Evolutionary conservation across 2,888 invertebrate genomes (phyloP).

Genomic region (Malacosoma neustria): DNA sequence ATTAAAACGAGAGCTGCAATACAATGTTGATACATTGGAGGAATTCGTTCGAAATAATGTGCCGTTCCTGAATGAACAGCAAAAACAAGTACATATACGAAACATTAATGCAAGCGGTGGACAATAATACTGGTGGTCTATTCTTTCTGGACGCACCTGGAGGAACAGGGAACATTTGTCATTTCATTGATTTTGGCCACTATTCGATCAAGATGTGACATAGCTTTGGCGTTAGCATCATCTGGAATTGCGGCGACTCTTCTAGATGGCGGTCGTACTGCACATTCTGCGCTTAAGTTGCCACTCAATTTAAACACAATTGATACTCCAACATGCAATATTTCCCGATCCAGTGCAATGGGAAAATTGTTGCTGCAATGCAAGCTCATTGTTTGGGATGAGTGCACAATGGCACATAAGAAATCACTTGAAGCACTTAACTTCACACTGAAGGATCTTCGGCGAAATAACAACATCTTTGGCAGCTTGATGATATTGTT

Average conservation of each 20-base stretch:
- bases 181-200: constrained; percentile 1
- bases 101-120: constrained; percentile 15
- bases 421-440: constrained; percentile 9
- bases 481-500: constrained; percentile 12
- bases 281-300: neutral
- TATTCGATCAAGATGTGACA: neutral
- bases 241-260: constrained; percentile 1
- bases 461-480: constrained; percentile 7
- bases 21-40: constrained; percentile 15
- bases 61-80: constrained; percentile 15
- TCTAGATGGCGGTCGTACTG: neutral
- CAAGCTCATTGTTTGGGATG: constrained; percentile 12
- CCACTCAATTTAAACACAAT: too few relatives aligned
- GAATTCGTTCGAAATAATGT: constrained; percentile 20
- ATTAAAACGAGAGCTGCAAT: constrained; percentile 14
- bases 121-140: constrained; percentile 16
- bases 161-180: constrained; percentile 3
- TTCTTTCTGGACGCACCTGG: constrained; percentile 11
- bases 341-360: neutral
- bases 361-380: constrained; percentile 9
- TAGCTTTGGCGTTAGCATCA: constrained; percentile 1
- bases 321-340: constrained; percentile 1
- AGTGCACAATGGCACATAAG: constrained; percentile 13
- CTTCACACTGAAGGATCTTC: constrained; percentile 8
- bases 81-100: constrained; percentile 11